Base-by-base conservation (phyloP, 1,140 invertebrate genomes). In the Lepidurus couesii region DNA sequence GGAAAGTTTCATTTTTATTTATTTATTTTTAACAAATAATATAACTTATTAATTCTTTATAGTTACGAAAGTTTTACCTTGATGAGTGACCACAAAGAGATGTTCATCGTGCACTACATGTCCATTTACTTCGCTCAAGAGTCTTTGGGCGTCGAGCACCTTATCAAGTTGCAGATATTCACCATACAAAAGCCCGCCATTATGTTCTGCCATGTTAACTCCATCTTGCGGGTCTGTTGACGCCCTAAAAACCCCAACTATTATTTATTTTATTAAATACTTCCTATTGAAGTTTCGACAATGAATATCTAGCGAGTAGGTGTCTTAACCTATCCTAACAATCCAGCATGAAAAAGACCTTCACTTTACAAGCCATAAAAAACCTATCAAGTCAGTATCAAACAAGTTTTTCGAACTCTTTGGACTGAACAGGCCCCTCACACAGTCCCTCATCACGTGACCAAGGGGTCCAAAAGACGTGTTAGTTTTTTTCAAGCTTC, bases 31-130 rank as follows among this genome's bases (percentile, higher is more conserved):
- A 11, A 34, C 3, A 26, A 65, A 65, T 11, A 7, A 65, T 65
- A 13, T 10, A 8, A 42, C 53, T 9, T 24, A 44, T 42, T 44
- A 26, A 80, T 83, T 34, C 34, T 34, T 34, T 34, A 34, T 34
- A 3, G 3, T 34, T 34, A 34, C 3, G 34, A 34, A 3, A 2
- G 34, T 34, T 26, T 87, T 87, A 98, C 96, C 95, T 93, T 99
- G 97, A 88, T 99, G 97, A 42, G 95, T 98, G 10, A 99, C 88
- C 75, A 98, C 98, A 84, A 99, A 99, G 3, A 99, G 88, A 87
- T 99, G 97, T 84, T 99, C 98, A 85, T 99, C 98, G 81, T 98
- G 97, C 0, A 98, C 94, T 0, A 89, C 79, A 88, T 87, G 65
- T 89, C 88, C 83, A n/a, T 84, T 85, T 16, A 90, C 87, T 82